Percentiles rank a stretch among this genome's conserved stretches.
These are phyloP conservation scores for Habroteleia sp. DNA, from an alignment of 2,888 invertebrate genomes.

Conservation along the genomic window DNA sequence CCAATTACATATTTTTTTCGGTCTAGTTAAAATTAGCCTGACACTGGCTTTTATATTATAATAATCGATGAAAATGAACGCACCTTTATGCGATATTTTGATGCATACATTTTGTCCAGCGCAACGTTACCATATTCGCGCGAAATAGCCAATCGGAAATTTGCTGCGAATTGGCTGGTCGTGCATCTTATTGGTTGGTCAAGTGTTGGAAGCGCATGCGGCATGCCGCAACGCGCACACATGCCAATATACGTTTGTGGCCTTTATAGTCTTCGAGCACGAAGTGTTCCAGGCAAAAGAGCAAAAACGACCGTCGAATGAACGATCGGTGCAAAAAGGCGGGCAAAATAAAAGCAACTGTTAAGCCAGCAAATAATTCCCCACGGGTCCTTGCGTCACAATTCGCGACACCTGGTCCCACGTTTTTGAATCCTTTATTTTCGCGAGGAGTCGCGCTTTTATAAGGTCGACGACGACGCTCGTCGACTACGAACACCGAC, in stretches of 20 bases:
- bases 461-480: not conserved
- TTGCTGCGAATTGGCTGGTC: constrained; percentile 29
- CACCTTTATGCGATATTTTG: not conserved
- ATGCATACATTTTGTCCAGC: constrained; percentile 3
- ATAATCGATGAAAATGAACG: no score
- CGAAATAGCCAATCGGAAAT: constrained; percentile 28
- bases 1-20: no score
- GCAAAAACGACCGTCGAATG: no score
- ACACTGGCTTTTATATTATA: no score
- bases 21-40: no score
- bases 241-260: constrained; percentile 28
- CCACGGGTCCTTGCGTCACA: constrained; percentile 13
- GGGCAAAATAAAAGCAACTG: constrained; percentile 12
- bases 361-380: constrained; percentile 19
- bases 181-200: constrained; percentile 47
- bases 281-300: constrained; percentile 25
- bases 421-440: constrained; percentile 6
- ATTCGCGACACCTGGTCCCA: constrained; percentile 29
- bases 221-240: constrained; percentile 49
- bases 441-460: not conserved
- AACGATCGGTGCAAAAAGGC: not conserved
- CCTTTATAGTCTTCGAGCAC: constrained; percentile 37
- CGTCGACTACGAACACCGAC: no score
- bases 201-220: constrained; percentile 50
- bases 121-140: constrained; percentile 14